Conservation (phyloP, 2,113 vertebrate genomes). For the Setophaga kirtlandii region DNA sequence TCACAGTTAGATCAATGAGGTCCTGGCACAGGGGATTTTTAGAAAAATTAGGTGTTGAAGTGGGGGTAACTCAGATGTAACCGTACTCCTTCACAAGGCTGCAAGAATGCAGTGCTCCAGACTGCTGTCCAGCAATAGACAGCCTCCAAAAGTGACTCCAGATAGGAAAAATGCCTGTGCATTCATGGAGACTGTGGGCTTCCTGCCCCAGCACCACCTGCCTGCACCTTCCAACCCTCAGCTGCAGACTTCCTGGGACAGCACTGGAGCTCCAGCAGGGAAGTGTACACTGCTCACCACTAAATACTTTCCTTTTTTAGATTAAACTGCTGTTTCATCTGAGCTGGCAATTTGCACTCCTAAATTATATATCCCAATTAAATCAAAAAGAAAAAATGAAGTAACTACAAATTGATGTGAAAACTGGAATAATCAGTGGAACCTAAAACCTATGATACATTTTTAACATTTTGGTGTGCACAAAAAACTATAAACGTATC, state of each 20-base stretch:
- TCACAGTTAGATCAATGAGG: neutral
- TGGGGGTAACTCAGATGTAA: neutral
- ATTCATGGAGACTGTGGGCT: neutral
- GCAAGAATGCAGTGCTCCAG: neutral
- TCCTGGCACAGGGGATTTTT: neutral
- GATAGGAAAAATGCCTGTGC: neutral
- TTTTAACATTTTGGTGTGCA: neutral
- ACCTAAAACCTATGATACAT: neutral
- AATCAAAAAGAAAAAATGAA: neutral
- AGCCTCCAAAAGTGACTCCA: neutral
- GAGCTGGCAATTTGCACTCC: neutral
- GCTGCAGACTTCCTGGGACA: fast-evolving
- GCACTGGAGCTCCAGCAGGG: fast-evolving
- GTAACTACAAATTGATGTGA: neutral
- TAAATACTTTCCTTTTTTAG: neutral
- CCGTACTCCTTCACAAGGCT: neutral
- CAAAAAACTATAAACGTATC: neutral
- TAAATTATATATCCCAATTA: neutral
- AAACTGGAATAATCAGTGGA: neutral
- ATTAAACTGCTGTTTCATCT: neutral
- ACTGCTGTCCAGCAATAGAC: neutral
- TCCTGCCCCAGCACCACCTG: neutral
- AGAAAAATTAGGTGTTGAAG: neutral
- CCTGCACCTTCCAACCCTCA: neutral
- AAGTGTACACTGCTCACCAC: fast-evolving